Evolutionary conservation across 2,113 vertebrate genomes (phyloP), one percentile per base, ranked within the genome.

Genomic region (Strix uralensis): DNA sequence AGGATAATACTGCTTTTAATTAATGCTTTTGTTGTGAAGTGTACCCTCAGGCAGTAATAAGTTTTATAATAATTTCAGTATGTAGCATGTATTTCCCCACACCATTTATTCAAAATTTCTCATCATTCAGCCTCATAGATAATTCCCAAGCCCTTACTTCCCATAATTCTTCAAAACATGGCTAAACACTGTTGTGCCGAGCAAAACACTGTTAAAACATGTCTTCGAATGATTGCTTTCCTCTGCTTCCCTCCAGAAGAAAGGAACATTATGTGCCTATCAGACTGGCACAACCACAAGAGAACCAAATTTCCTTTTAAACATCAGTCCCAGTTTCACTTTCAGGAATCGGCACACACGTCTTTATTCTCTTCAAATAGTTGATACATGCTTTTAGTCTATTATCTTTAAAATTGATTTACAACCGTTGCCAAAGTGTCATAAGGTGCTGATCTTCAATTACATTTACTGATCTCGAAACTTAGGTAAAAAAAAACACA

Each of bases 1-100:
- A 95, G 80, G 84, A 85, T 85, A 94, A 92, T 77, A 65, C 91
- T 95, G 71, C 81, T 91, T 95, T 97, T 94, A 97, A 97, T 96
- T 95, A 97, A 94, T 77, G 74, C 92, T 96, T 95, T 96, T 94
- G 86, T 96, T 96, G 81, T 91, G 78, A 97, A 94, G 61, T 11
- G 47, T 34, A 94, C 63, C 94, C 86, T 94, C 62, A 21, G 92
- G 92, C 95, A 77, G 40, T 69, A 95, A 82, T 95, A 91, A 92
- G 30, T 89, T 95, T 87, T 96, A 96, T 86, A 96, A 92, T 49
- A 91, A 94, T 95, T 97, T 95, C 94, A 91, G 88, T 84, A 88
- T 83, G 93, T 30, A 84, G 13, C 49, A 61, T 65, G 61, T 34
- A 94, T 86, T 96, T 91, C 92, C 81, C 55, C 84, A 94, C 84